Percentiles rank a stretch among this genome's conserved stretches.
Conservation (phyloP, 2,888 invertebrate species). For the Xestia rhomboidea region DNA sequence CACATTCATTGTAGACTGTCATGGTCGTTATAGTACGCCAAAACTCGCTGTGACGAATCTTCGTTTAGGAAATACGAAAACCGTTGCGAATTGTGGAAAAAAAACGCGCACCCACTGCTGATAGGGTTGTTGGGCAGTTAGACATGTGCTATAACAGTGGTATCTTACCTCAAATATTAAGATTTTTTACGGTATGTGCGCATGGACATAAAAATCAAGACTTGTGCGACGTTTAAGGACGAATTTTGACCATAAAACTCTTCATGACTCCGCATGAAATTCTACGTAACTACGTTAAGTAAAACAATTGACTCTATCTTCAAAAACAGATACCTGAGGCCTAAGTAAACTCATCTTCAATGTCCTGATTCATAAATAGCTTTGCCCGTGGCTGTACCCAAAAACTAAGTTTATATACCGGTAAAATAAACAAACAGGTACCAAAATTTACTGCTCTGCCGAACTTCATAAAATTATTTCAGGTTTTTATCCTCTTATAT, state of each 20-base stretch:
- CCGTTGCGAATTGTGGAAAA: constrained; percentile 59
- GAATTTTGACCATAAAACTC: neutral
- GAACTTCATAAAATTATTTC: neutral
- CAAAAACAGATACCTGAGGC: neutral
- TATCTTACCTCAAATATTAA: neutral
- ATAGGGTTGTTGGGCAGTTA: neutral
- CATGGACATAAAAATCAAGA: neutral
- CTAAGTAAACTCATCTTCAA: neutral
- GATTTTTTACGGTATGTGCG: neutral
- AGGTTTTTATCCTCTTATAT: neutral
- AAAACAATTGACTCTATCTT: neutral
- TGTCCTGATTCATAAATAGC: neutral
- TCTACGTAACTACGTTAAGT: neutral
- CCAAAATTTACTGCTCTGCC: neutral
- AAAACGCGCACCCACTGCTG: constrained; percentile 58
- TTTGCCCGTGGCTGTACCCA: neutral
- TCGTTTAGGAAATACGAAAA: constrained; percentile 65
- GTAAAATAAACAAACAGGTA: neutral
- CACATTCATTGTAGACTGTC: constrained; percentile 58
- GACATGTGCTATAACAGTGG: neutral
- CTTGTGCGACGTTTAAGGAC: neutral
- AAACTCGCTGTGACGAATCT: constrained; percentile 64
- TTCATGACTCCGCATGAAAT: neutral
- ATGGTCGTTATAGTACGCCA: constrained; percentile 58
- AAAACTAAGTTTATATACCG: constrained; percentile 1